These are phyloP conservation scores for Crocodylus rhombifer DNA, from an alignment of 2,797 vertebrate species.

Conservation along the genomic window DNA sequence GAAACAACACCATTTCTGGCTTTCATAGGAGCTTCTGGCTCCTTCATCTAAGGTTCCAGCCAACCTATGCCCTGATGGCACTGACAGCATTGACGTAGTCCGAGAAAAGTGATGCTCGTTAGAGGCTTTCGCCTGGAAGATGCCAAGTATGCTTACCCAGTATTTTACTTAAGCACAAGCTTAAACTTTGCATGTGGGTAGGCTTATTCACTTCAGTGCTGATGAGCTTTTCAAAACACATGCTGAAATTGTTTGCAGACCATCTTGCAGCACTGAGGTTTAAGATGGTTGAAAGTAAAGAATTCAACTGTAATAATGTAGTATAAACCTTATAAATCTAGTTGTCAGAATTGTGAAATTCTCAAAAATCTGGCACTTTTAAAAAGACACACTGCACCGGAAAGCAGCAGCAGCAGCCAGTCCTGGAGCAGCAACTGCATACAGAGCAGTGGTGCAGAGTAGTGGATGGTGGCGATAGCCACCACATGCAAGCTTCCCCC, in stretches of 20 bases:
- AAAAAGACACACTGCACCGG: too few species aligned
- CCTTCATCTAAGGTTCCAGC: not conserved
- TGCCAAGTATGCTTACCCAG: not conserved
- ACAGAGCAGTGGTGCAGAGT: too few species aligned
- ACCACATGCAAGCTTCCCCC: too few species aligned
- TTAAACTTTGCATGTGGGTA: not conserved
- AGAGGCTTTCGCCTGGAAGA: not conserved
- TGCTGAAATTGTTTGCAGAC: not conserved
- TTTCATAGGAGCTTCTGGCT: conserved; percentile 55
- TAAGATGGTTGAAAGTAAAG: not conserved
- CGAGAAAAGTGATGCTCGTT: conserved; percentile 49
- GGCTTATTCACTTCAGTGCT: not conserved
- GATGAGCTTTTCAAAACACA: too few species aligned
- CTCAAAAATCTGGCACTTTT: too few species aligned
- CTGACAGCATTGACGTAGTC: conserved; percentile 3
- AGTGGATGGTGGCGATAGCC: too few species aligned
- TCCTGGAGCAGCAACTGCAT: too few species aligned
- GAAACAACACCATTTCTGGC: conserved; percentile 19
- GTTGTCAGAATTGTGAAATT: too few species aligned
- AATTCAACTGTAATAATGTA: too few species aligned
- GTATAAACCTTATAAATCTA: too few species aligned
- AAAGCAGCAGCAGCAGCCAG: too few species aligned
- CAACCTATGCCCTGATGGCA: conserved; percentile 27
- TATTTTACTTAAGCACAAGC: not conserved
- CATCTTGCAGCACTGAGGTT: not conserved